Evolutionary conservation across 2,113 vertebrate species (phyloP).

Genomic region (Gnathonemus echidnorhynchus): DNA sequence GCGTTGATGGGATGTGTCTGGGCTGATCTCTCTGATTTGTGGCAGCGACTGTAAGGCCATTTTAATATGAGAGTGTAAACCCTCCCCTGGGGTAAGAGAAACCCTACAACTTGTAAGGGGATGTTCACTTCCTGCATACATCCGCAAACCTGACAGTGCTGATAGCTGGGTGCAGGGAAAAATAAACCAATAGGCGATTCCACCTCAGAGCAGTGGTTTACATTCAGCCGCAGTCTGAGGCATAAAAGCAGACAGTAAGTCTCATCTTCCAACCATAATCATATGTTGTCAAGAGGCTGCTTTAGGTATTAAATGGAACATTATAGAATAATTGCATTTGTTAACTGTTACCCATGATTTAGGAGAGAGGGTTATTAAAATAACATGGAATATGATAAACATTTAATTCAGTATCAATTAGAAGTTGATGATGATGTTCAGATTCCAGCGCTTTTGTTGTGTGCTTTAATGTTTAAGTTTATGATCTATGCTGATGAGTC

Average conservation of each 20-base stretch:
- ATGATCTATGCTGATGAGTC: not conserved
- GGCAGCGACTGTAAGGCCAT: not conserved
- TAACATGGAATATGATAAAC: not conserved
- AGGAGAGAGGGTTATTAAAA: not conserved
- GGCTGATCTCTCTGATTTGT: not conserved
- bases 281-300: not conserved
- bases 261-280: not conserved
- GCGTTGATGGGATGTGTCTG: not conserved
- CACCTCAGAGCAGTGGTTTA: not conserved
- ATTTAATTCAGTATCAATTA: not conserved
- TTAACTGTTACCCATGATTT: not conserved
- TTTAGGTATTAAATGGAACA: not conserved
- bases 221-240: not conserved
- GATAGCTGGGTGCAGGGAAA: not conserved
- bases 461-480: not conserved
- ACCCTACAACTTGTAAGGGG: not conserved
- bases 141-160: not conserved
- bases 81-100: not conserved
- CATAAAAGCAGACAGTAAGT: not conserved
- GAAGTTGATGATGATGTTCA: not conserved
- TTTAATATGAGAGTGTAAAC: not conserved
- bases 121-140: not conserved
- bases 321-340: not conserved
- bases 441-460: not conserved
- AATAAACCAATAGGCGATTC: not conserved